Base-by-base conservation (phyloP, 2,888 invertebrate species). In the Eristalis tenax region DNA sequence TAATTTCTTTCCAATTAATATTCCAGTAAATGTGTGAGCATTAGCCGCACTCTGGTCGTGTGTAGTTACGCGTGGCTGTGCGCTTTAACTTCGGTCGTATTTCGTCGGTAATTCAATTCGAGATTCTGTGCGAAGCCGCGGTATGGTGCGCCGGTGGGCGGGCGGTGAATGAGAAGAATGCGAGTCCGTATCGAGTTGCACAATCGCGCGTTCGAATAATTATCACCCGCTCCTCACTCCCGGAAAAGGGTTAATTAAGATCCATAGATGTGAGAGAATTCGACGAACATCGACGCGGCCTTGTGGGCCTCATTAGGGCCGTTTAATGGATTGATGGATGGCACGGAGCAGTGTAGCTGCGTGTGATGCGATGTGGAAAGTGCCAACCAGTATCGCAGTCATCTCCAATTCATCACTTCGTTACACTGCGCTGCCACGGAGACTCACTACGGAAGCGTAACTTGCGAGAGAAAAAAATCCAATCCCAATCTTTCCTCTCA, bases 1-100 rank as follows among this genome's bases (percentile, higher is more conserved):
- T 43, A 64, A 70, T 64, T 69, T 78, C 63, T 26, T 64, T 64
- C 68, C 77, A 66, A 77, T 85, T 68, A 85, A 73, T 71, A 81
- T 76, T 81, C 81, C 73, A 77, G 77, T 59, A 59, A 70, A 43
- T 63, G 59, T 28, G 5, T 13, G 38, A n/a, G 10, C 43, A 61
- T 78, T 78, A 56, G 71, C 71, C 63, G 15, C 59, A 28, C 28
- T 10, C n/a, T 5, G 50, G 50, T 6, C 50, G 50, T 50, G 50
- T 50, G n/a, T 50, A n/a, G 23, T 35, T n/a, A 13, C 40, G 38
- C 26, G 15, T 23, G 65, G 11, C 6, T n/a, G 4, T 69, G 59
- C 43, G 63, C 63, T 57, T 22, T 50, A 15, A 32, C 32, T 40
- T 59, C 32, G 68, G 22, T 35, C 69, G 38, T 43, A 77, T 77